Evolutionary conservation across 1,140 invertebrate species (phyloP).

Genomic region (Ooceraea biroi): DNA sequence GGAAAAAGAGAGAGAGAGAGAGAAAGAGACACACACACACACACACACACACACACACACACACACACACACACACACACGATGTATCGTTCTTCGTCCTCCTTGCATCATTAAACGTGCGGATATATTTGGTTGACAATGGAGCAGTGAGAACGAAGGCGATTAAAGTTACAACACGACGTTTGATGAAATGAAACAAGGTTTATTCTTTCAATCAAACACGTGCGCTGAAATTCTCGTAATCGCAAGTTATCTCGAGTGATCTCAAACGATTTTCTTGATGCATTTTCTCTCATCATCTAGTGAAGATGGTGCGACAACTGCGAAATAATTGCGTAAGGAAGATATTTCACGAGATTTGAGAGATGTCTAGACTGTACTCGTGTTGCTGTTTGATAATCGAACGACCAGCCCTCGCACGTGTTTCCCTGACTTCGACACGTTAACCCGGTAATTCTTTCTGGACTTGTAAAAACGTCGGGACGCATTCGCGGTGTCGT

Average conservation of each 20-base stretch:
- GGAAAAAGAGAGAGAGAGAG: neutral
- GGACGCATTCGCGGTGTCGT: slow-evolving; percentile 5
- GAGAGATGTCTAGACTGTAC: slow-evolving; percentile 11
- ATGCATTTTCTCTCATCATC: neutral
- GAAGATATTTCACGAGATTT: slow-evolving; percentile 24
- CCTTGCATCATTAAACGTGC: no score
- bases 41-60: no score
- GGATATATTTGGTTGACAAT: no score
- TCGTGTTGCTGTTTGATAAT: slow-evolving; percentile 54
- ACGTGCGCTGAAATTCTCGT: neutral
- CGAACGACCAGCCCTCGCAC: neutral
- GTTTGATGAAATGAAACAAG: no score
- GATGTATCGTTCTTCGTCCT: no score
- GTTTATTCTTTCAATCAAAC: neutral
- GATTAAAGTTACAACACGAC: no score
- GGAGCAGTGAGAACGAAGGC: no score
- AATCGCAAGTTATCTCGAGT: neutral
- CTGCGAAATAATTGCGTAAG: neutral
- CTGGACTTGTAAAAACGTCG: slow-evolving; percentile 21
- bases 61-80: no score
- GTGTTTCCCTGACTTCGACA: slow-evolving; percentile 17
- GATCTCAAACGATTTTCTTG: neutral
- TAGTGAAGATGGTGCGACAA: no score
- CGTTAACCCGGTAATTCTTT: neutral
- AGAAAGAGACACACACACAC: no score